phyloP scores from a whole-genome alignment of 1,140 invertebrate species.

The Caerostris darwini region DNA sequence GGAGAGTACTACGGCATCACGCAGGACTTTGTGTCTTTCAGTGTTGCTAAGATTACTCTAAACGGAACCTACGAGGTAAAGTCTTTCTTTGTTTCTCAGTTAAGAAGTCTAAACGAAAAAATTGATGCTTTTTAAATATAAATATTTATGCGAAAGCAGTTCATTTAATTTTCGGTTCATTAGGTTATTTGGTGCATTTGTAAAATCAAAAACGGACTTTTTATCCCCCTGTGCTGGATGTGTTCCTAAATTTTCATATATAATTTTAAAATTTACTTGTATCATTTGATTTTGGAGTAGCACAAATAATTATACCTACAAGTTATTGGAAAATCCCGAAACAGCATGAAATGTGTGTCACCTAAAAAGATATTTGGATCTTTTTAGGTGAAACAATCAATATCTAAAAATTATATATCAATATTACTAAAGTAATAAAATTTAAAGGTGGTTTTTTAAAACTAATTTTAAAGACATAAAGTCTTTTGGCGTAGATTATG shows the following conservation, averaged over 20 bases:
- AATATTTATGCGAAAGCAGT: background rate
- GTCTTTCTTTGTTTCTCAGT: background rate
- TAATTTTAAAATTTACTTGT: background rate
- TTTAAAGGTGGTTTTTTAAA: no score
- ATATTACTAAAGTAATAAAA: no score
- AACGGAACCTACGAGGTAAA: slow-evolving; percentile 62
- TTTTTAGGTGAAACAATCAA: no score
- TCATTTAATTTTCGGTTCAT: background rate
- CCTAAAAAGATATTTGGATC: no score
- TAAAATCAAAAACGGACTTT: background rate
- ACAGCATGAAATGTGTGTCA: no score
- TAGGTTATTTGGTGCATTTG: background rate
- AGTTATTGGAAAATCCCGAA: no score
- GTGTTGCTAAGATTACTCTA: slow-evolving; percentile 44
- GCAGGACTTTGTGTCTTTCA: slow-evolving; percentile 73
- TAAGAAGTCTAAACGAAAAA: background rate
- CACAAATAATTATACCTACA: no score
- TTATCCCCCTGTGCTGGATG: background rate
- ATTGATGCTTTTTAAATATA: background rate
- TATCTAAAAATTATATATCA: no score
- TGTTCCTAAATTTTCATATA: background rate
- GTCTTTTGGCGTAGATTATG: no score
- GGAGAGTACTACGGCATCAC: slow-evolving; percentile 39
- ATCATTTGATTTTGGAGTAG: background rate
- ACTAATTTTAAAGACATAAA: no score